These are phyloP conservation scores for Leptura quadrifasciata DNA, from an alignment of 2,888 invertebrate genomes.

Conservation along the genomic window DNA sequence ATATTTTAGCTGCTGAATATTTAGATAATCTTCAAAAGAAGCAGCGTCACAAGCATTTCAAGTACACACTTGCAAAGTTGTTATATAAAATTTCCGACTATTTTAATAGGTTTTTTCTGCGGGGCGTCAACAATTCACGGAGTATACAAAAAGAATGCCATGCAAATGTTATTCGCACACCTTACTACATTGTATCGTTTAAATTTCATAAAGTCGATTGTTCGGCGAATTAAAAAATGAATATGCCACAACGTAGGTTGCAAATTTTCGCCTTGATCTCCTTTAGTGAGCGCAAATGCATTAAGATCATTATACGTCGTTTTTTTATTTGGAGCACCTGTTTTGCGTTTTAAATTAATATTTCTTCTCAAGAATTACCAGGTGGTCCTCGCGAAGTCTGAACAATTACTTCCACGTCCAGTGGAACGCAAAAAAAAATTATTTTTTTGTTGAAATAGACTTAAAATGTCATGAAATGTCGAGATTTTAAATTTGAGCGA, in stretches of 20 bases:
- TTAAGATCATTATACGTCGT: slow-evolving; percentile 6
- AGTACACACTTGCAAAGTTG: too few relatives aligned
- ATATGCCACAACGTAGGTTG: slow-evolving; percentile 8
- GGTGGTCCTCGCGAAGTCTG: background rate
- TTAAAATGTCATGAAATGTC: too few relatives aligned
- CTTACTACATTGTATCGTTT: background rate
- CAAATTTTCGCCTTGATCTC: slow-evolving; percentile 29
- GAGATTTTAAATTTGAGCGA: too few relatives aligned
- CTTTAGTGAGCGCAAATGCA: slow-evolving; percentile 7
- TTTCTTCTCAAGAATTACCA: background rate
- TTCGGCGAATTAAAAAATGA: slow-evolving; percentile 10
- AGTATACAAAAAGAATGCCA: background rate
- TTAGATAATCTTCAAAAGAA: too few relatives aligned
- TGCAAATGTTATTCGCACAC: slow-evolving; percentile 1
- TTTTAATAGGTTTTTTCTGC: too few relatives aligned
- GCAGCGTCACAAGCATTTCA: too few relatives aligned
- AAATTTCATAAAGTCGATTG: slow-evolving; percentile 26
- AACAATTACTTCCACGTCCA: too few relatives aligned
- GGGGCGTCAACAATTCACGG: background rate
- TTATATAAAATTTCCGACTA: too few relatives aligned
- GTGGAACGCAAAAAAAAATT: too few relatives aligned
- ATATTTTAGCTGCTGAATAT: too few relatives aligned
- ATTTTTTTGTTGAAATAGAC: too few relatives aligned
- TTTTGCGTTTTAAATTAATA: background rate
- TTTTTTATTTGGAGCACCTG: slow-evolving; percentile 1